phyloP scores from a whole-genome alignment of 1,140 invertebrate species.

The Xylocopa sonorina region DNA sequence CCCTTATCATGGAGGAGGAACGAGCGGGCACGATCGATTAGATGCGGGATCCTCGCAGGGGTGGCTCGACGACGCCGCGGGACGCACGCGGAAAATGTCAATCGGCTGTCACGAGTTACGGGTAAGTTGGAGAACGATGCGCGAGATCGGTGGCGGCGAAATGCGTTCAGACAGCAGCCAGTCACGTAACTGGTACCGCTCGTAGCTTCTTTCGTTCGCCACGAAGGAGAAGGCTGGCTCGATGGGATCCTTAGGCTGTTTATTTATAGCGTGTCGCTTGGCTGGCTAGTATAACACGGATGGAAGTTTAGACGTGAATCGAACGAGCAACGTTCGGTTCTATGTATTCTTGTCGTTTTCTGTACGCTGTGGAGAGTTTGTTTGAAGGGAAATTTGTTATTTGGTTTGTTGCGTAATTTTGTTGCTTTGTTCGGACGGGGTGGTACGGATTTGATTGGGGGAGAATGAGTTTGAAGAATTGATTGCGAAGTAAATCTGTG shows the following conservation, averaged over 20 bases:
- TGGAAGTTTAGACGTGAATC: background rate
- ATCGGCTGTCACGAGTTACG: constrained; percentile 4
- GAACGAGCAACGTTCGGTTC: no score
- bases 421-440: no score
- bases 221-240: background rate
- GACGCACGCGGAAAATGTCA: constrained; percentile 24
- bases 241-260: background rate
- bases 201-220: background rate
- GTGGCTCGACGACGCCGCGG: background rate
- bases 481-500: no score
- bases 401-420: no score
- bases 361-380: background rate
- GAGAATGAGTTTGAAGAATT: no score
- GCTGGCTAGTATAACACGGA: background rate
- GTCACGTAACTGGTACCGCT: constrained; percentile 34
- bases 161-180: background rate
- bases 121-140: background rate
- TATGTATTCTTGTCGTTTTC: no score
- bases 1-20: constrained; percentile 8
- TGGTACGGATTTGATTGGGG: no score
- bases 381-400: background rate
- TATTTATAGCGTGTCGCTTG: background rate
- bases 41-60: background rate
- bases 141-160: background rate
- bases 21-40: constrained; percentile 27